Conservation (phyloP, 23 tunicate species). For the Styela plicata region DNA sequence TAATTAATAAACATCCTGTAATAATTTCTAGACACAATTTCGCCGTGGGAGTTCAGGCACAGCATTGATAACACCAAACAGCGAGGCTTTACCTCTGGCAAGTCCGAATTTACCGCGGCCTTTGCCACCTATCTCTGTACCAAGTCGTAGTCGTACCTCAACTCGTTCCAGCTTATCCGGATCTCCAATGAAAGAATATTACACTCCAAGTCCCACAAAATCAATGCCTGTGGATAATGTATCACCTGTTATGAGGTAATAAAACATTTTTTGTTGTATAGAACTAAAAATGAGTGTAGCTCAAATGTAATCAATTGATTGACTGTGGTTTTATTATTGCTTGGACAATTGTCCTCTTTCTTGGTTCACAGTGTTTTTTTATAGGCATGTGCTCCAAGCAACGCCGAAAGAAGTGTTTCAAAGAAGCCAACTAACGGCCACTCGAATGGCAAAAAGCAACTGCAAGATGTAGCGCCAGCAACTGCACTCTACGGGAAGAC, state of each 20-base stretch:
- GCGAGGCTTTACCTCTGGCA: conserved; percentile 16
- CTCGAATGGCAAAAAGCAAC: too few species aligned
- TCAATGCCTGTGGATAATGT: background rate
- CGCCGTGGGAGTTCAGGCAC: conserved; percentile 22
- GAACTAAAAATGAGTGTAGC: too few species aligned
- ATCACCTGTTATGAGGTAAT: conserved; percentile 5
- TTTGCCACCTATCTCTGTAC: conserved; percentile 39
- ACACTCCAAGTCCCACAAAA: conserved; percentile 24
- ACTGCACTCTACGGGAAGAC: too few species aligned
- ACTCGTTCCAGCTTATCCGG: conserved; percentile 37
- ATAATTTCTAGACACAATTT: conserved; percentile 7
- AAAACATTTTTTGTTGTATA: background rate
- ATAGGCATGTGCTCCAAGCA: too few species aligned
- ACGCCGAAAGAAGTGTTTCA: too few species aligned
- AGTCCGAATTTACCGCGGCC: conserved; percentile 35
- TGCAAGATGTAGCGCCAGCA: too few species aligned
- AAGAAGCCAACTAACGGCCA: too few species aligned
- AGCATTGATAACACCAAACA: background rate
- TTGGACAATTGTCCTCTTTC: too few species aligned
- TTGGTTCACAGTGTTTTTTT: too few species aligned
- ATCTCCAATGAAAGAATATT: conserved; percentile 21
- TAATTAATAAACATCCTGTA: too few species aligned
- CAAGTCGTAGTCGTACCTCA: conserved; percentile 29
- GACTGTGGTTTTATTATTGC: too few species aligned
- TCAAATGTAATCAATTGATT: too few species aligned